Conservation (phyloP, 2,113 vertebrate species). For the Aplodontia rufa region DNA sequence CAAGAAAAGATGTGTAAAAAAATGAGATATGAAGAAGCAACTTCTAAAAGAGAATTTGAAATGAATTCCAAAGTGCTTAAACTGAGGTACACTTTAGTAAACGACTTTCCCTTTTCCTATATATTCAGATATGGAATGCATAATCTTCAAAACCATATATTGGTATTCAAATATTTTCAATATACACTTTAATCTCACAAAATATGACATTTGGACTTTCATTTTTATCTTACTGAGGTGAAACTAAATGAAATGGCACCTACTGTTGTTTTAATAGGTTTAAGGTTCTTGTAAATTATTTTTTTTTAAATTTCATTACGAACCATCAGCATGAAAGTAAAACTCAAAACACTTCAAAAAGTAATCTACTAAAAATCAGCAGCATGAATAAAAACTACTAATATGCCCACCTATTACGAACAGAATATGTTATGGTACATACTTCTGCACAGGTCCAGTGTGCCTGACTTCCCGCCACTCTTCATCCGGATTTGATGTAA, state of each 20-base stretch:
- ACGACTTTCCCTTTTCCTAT: conserved; percentile 35
- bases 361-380: conserved; percentile 36
- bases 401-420: neutral
- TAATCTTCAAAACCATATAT: conserved; percentile 2
- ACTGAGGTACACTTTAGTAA: neutral
- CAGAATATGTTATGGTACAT: conserved; percentile 61
- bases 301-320: neutral
- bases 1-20: conserved; percentile 1
- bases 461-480: conserved; percentile 89
- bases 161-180: conserved; percentile 44
- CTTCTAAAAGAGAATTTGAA: conserved; percentile 31
- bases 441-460: conserved; percentile 88
- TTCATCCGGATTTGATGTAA: conserved; percentile 84
- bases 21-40: conserved; percentile 16
- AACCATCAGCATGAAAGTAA: conserved; percentile 18
- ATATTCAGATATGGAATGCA: conserved; percentile 31
- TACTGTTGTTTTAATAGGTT: neutral
- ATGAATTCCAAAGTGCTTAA: conserved; percentile 24
- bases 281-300: neutral
- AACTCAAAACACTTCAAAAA: conserved; percentile 42
- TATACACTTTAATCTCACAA: conserved; percentile 36
- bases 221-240: conserved; percentile 28
- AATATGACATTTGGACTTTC: neutral
- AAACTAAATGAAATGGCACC: conserved; percentile 27
- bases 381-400: neutral